Conservation (phyloP, 2,797 vertebrate genomes). For the Selene dorsalis region DNA sequence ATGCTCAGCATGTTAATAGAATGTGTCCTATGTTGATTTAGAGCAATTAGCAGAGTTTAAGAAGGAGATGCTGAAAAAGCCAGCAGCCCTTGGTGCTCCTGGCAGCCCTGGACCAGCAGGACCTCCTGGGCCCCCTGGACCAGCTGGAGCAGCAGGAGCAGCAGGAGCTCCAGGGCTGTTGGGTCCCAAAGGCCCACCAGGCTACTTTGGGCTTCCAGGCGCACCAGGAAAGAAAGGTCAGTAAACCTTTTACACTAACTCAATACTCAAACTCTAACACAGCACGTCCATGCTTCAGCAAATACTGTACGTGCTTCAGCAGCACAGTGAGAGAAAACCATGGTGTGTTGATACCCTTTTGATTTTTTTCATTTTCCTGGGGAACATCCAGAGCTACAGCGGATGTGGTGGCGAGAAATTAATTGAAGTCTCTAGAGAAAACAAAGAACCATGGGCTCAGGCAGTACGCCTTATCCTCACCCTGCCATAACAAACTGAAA, state of each 20-base stretch:
- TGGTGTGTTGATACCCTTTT: constrained; percentile 26
- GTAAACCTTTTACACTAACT: constrained; percentile 9
- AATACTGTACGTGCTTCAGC: constrained; percentile 9
- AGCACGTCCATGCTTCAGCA: not conserved
- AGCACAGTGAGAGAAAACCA: constrained; percentile 15
- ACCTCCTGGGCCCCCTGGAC: constrained; percentile 77
- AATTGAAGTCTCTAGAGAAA: constrained; percentile 43
- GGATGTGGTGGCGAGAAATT: constrained; percentile 30
- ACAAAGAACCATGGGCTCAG: constrained; percentile 24
- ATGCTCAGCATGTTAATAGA: not conserved
- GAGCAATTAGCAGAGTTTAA: constrained; percentile 85
- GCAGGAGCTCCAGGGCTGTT: constrained; percentile 73
- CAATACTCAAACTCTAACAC: not conserved
- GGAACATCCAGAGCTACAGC: constrained; percentile 40
- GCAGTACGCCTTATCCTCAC: constrained; percentile 28
- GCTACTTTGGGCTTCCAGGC: constrained; percentile 85
- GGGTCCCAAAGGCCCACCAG: constrained; percentile 83
- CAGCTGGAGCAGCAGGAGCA: constrained; percentile 75
- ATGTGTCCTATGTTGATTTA: constrained; percentile 44
- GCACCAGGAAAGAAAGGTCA: constrained; percentile 83
- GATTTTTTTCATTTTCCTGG: constrained; percentile 34
- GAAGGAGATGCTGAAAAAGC: constrained; percentile 83
- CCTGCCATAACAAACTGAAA: constrained; percentile 8
- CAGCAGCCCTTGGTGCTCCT: constrained; percentile 79
- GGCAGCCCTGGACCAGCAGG: constrained; percentile 78